A percentile compares a stretch with the other conserved stretches of the same genome.
Conservation (phyloP, 2,113 vertebrate genomes). For the Chaenogobius annularis region DNA sequence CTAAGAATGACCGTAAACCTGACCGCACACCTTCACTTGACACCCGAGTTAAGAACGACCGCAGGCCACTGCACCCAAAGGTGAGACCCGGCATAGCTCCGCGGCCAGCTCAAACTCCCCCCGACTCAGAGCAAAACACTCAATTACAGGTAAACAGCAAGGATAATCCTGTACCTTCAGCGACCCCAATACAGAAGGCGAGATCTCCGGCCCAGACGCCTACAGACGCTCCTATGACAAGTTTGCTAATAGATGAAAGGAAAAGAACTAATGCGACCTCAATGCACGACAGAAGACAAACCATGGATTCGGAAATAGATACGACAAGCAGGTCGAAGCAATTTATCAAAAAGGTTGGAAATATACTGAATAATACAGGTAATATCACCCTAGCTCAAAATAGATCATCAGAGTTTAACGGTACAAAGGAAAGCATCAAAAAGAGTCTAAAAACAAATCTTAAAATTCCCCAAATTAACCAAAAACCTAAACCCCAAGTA, state of each 20-base stretch:
- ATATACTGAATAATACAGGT: not conserved
- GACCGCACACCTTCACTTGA: constrained; percentile 17
- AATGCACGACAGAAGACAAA: constrained; percentile 14
- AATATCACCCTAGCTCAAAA: not conserved
- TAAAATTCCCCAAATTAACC: constrained; percentile 20
- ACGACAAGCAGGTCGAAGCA: not conserved
- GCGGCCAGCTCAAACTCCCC: not conserved
- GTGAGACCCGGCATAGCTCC: constrained; percentile 27
- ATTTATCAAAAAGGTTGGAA: not conserved
- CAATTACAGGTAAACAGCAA: constrained; percentile 20
- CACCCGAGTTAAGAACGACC: constrained; percentile 33
- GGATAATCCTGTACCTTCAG: constrained; percentile 13
- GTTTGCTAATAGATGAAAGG: not conserved
- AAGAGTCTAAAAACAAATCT: constrained; percentile 7
- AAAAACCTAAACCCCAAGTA: constrained; percentile 22
- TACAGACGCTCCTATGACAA: not conserved
- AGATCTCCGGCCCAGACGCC: constrained; percentile 23
- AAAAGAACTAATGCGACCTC: not conserved
- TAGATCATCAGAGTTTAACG: not conserved
- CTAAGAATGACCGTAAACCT: constrained; percentile 36
- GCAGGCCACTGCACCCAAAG: constrained; percentile 32
- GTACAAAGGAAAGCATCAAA: not conserved
- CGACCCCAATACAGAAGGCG: constrained; percentile 5
- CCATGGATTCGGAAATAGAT: not conserved
- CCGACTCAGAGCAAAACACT: constrained; percentile 25